Conservation (phyloP, 2,888 invertebrate genomes). For the Allolobophora icterica region DNA sequence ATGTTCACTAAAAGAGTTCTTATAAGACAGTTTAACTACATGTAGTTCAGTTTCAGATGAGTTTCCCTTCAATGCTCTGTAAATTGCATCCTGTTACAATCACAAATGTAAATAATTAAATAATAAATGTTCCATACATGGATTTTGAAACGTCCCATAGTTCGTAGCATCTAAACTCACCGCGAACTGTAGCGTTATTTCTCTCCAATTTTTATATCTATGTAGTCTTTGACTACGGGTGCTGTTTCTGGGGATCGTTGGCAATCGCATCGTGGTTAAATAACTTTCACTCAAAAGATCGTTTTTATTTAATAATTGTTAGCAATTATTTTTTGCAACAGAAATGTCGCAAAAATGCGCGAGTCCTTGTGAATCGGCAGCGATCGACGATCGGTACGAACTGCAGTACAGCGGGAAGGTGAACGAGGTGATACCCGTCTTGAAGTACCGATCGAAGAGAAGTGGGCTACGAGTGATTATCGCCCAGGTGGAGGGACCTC, state of each 20-base stretch:
- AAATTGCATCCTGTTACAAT: too few relatives aligned
- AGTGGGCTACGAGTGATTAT: conserved; percentile 84
- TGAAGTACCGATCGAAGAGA: conserved; percentile 78
- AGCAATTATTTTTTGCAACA: not conserved
- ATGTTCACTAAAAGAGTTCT: not conserved
- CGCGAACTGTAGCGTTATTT: not conserved
- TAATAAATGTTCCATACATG: too few relatives aligned
- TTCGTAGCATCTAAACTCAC: not conserved
- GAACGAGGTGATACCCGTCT: conserved; percentile 74
- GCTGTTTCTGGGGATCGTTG: not conserved
- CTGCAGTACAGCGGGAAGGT: conserved; percentile 54
- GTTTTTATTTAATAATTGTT: not conserved
- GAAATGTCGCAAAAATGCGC: not conserved
- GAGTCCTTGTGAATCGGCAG: not conserved
- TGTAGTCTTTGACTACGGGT: not conserved
- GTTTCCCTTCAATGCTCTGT: too few relatives aligned
- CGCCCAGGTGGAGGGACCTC: conserved; percentile 86
- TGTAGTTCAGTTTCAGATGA: too few relatives aligned
- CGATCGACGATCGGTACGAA: conserved; percentile 43
- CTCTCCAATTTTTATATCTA: not conserved
- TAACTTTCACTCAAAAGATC: not conserved
- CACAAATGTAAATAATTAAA: too few relatives aligned
- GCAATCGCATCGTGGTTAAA: not conserved
- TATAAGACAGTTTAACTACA: not conserved
- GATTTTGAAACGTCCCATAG: not conserved